Evolutionary conservation across 2,888 invertebrate genomes (phyloP), one percentile per base, ranked within the genome.

Genomic region (Temnothorax unifasciatus): DNA sequence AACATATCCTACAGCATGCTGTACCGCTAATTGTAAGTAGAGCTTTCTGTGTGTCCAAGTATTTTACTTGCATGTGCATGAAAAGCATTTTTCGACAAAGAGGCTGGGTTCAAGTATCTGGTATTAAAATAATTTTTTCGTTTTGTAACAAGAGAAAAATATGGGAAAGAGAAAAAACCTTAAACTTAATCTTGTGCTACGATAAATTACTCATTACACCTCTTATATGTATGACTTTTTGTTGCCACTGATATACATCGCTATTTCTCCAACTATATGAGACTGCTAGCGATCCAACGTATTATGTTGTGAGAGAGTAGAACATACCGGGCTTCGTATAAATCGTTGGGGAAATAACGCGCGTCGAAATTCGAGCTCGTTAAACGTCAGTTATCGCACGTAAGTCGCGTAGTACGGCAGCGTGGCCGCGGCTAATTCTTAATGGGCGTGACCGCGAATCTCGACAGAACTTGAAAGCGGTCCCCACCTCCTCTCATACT

Each of bases 321-420:
- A 54, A 29, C 34, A 61, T 54, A 54, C 4, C n/a, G 44, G 25
- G 44, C 18, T 9, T 13, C 38, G 64, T 38, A 34, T 13, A 63
- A 63, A 44, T 47, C 41, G 29, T 61, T 38, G 5, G 18, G 66
- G 25, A 66, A 77, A 77, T 77, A 77, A 77, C 41, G 44, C 77
- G 15, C 25, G 77, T 77, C 29, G 18, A 76, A 76, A 64, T 54
- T 54, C 52, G 47, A 57, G 59, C 68, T 71, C 59, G 44, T 79
- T 79, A 79, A 79, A 79, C 71, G 59, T 79, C 47, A 79, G 75
- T 74, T 69, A 69, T 4, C 38, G 52, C 52, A 29, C 18, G 25
- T 15, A 34, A 44, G 57, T 52, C 44, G 79, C 74, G 63, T 74
- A 82, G 61, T 57, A 74, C 71, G 69, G 69, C 59, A 50, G 34